phyloP scores from a whole-genome alignment of 2,888 invertebrate genomes.

The Synanthedon myopaeformis region DNA sequence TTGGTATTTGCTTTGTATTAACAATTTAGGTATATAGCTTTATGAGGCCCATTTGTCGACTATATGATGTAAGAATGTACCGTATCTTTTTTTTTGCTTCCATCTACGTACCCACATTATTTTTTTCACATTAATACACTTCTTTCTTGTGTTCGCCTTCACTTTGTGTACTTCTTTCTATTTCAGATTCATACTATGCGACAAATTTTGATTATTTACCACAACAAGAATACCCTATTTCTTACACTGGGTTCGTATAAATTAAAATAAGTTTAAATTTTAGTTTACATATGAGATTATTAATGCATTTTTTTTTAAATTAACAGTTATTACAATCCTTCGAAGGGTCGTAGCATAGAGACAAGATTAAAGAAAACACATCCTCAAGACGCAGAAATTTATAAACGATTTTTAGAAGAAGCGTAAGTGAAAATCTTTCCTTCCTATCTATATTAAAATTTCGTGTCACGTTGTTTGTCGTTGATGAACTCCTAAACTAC shows the following conservation, averaged over 20 bases:
- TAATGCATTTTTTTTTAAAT: background rate
- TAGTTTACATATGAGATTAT: background rate
- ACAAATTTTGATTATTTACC: conserved; percentile 16
- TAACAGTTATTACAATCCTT: conserved; percentile 3
- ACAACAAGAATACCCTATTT: conserved; percentile 9
- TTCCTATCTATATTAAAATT: too few relatives aligned
- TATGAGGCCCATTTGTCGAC: too few relatives aligned
- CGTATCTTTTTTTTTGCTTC: too few relatives aligned
- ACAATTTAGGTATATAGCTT: too few relatives aligned
- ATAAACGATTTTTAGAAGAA: conserved; percentile 27
- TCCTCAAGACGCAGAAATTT: conserved; percentile 49
- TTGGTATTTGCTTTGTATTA: too few relatives aligned
- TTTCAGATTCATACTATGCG: conserved; percentile 25
- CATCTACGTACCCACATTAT: too few relatives aligned
- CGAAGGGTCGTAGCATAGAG: conserved; percentile 26
- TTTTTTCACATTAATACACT: too few relatives aligned
- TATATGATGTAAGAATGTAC: too few relatives aligned
- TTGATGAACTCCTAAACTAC: too few relatives aligned
- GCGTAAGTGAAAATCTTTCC: conserved; percentile 26
- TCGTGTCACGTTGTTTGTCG: too few relatives aligned
- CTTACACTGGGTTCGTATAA: background rate
- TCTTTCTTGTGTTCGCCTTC: too few relatives aligned
- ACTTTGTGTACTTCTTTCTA: conserved; percentile 1
- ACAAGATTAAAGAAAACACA: conserved; percentile 26
- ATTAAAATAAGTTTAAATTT: background rate